Base-by-base conservation (phyloP, 2,888 invertebrate species). In the Cancer borealis region DNA sequence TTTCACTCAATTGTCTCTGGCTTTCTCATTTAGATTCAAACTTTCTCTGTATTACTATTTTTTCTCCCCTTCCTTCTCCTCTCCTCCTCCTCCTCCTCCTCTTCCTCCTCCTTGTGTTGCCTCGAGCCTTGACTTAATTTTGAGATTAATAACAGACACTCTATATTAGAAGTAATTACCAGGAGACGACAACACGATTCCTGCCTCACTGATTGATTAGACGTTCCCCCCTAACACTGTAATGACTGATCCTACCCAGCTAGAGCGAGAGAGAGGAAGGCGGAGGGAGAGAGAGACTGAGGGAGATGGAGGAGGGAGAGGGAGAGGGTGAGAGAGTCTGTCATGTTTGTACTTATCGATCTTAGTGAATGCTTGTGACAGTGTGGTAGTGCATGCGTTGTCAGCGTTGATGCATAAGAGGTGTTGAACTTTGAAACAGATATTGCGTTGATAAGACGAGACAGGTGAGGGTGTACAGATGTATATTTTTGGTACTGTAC, bases 141-240 rank as follows among this genome's bases (percentile, higher is more conserved):
- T 45, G 73, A 73, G 91, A 73, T 73, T 91, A 46, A 91, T 91
- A 73, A 45, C 91, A 73, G 73, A 10, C 73, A 17, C 66, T n/a
- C 73, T 73, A 30, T 73, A 49, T 91, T 66, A 91, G 46, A 91
- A 73, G 49, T 91, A 91, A 91, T 91, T 73, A 91, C 45, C 46
- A n/a, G 45, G 91, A 91, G 91, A 91, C 73, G 73, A 73, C 73
- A 91, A 91, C 91, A 91, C 91, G 49, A 4, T n/a, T 73, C 45
- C 45, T 73, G 30, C 66, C 73, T 10, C 30, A 54, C 46, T 91
- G 45, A 73, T 88, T 91, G 66, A 91, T 73, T 91, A 46, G 91
- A 73, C 46, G n/a, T 46, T 90, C 30, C 46, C 46, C 60, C n/a
- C n/a, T 39, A n/a, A 73, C 91, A 21, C 73, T 46, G n/a, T 45